phyloP scores from a whole-genome alignment of 1,140 invertebrate genomes.

The Gryon sp. region DNA sequence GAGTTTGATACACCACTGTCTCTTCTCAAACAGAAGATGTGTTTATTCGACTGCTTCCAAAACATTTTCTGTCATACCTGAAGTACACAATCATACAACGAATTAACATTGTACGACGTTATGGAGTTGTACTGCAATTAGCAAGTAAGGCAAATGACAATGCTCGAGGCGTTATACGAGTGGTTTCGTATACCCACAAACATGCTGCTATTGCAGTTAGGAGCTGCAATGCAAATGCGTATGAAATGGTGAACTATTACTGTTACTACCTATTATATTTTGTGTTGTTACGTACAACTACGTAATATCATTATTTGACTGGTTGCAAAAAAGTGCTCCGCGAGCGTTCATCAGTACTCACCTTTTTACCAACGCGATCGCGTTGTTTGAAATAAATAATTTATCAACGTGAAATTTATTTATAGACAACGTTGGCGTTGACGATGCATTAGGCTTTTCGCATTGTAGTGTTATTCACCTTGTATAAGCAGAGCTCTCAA shows the following conservation, averaged over 20 bases:
- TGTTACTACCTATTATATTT: conserved; percentile 56
- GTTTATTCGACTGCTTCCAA: conserved; percentile 56
- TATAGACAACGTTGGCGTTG: not conserved
- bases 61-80: conserved; percentile 63
- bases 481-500: conserved; percentile 55
- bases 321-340: conserved; percentile 11
- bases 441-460: not conserved
- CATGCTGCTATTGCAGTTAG: conserved; percentile 63
- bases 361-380: not conserved
- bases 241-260: conserved; percentile 60
- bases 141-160: conserved; percentile 66
- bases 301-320: conserved; percentile 29
- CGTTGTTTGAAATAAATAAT: conserved; percentile 20
- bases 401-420: conserved; percentile 33
- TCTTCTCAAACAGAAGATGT: conserved; percentile 46
- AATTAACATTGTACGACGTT: conserved; percentile 63
- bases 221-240: conserved; percentile 59
- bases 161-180: conserved; percentile 65
- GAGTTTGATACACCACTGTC: conserved; percentile 18
- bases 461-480: conserved; percentile 50
- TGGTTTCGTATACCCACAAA: conserved; percentile 65
- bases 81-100: conserved; percentile 59
- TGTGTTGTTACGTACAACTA: conserved; percentile 40
- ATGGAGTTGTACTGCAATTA: conserved; percentile 65
- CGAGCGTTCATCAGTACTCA: not conserved